Base-by-base conservation (phyloP, 2,113 vertebrate species). In the Paramormyrops kingsleyae region DNA sequence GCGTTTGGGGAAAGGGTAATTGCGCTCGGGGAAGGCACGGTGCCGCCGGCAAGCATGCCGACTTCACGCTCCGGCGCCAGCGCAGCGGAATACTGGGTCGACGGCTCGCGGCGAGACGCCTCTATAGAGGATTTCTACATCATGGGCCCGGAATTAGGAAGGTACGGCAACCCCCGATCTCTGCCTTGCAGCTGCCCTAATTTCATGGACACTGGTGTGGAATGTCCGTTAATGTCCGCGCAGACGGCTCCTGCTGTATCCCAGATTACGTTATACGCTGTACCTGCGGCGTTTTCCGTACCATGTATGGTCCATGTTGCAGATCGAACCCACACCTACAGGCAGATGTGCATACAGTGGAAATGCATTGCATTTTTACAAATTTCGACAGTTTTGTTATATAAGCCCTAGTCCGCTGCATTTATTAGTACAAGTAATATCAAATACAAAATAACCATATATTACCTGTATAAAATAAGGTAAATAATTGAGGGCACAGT, bases 81-180 rank as follows among this genome's bases (percentile, higher is more conserved):
- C 66, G 91, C 94, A 5, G 94, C 94, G 92, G 97, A 97, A 88
- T 97, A 95, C 93, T 98, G 97, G 97, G 96, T 98, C 88, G 96
- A 98, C 0, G 97, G 97, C 3, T 98, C 97, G 52, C 94, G 94
- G 56, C 95, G 96, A 74, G 95, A 97, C 92, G 94, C 93, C 8
- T 90, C 95, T 10, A 94, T 97, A 93, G 96, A 96, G 89, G 96
- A 97, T 21, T 95, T 97, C 94, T 97, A 97, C 93, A 47, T 88
- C 56, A 93, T 97, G 95, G 96, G 97, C 74, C 92, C 93, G 0
- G 95, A 96, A 93, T 92, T 96, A 90, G 96, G 95, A 94, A 95
- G 96, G 97, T 96, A 92, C 70, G 66, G 85, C 19, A 49, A n/a
- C 31, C 66, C 19, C 83, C 39, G 42, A 84, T 84, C 44, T 42